These are phyloP conservation scores for Apteryx owenii DNA, from an alignment of 2,113 vertebrate species.

Conservation along the genomic window DNA sequence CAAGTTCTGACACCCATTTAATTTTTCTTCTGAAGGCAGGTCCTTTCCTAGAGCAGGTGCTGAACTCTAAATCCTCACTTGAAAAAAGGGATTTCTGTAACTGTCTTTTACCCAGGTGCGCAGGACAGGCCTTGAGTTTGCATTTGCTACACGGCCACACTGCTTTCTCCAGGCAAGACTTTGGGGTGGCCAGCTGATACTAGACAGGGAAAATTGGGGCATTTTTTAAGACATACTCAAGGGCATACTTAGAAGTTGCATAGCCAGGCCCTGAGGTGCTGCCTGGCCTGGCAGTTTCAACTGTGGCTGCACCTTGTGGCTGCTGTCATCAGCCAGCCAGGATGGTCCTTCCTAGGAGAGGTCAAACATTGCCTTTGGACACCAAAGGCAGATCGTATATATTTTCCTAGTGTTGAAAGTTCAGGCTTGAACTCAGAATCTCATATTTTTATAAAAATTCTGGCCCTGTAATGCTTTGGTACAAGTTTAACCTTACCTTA, in stretches of 20 bases:
- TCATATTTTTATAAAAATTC: not conserved
- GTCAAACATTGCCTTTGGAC: not conserved
- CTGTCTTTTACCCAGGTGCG: fast-evolving
- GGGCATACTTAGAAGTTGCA: not conserved
- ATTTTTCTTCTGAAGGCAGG: not conserved
- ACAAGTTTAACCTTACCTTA: not conserved
- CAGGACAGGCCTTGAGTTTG: not conserved
- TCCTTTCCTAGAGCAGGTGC: not conserved
- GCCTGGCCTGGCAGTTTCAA: not conserved
- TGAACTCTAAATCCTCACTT: not conserved
- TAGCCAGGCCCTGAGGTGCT: not conserved
- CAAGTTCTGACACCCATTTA: not conserved
- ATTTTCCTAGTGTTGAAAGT: not conserved
- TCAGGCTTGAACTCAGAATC: not conserved
- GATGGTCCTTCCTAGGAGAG: not conserved
- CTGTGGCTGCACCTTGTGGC: not conserved
- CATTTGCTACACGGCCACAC: fast-evolving
- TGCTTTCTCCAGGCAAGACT: not conserved
- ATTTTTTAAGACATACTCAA: not conserved
- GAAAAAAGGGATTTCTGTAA: not conserved
- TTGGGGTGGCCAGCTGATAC: not conserved
- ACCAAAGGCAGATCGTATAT: not conserved
- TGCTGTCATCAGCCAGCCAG: not conserved
- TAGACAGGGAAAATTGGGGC: not conserved
- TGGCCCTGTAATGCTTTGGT: not conserved